Evolutionary conservation across 2,797 vertebrate species (phyloP).

Genomic region (Miichthys miiuy): DNA sequence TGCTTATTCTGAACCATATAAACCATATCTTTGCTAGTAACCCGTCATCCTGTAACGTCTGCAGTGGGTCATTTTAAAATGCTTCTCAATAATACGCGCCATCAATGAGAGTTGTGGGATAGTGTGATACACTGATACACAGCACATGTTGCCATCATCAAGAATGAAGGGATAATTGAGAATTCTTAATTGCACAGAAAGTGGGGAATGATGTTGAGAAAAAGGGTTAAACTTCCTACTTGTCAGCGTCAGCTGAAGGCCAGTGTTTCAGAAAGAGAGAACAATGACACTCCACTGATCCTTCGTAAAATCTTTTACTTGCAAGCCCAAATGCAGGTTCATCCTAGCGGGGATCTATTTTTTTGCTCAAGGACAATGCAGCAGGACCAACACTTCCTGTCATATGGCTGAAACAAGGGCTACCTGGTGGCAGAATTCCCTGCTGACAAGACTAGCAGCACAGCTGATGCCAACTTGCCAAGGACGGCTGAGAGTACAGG

Average conservation of each 20-base stretch:
- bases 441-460: constrained; percentile 5
- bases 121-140: constrained; percentile 1
- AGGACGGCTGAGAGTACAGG: constrained; percentile 6
- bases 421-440: constrained; percentile 16
- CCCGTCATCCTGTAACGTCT: not conserved
- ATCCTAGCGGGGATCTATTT: constrained; percentile 18
- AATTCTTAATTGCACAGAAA: constrained; percentile 16
- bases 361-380: constrained; percentile 44
- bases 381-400: constrained; percentile 14
- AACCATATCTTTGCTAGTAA: not conserved
- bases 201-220: not conserved
- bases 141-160: not conserved
- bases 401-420: constrained; percentile 21
- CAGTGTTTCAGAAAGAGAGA: constrained; percentile 1
- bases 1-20: not conserved
- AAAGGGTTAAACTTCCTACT: not conserved
- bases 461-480: constrained; percentile 27
- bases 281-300: constrained; percentile 14
- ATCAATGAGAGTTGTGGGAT: constrained; percentile 2
- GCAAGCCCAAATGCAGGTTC: constrained; percentile 9
- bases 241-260: constrained; percentile 16
- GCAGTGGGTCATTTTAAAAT: not conserved
- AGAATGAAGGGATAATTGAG: constrained; percentile 11
- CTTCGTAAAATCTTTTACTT: constrained; percentile 1
- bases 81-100: too few relatives aligned